Evolutionary conservation across 2,113 vertebrate species (phyloP).

Genomic region (Riparia riparia): DNA sequence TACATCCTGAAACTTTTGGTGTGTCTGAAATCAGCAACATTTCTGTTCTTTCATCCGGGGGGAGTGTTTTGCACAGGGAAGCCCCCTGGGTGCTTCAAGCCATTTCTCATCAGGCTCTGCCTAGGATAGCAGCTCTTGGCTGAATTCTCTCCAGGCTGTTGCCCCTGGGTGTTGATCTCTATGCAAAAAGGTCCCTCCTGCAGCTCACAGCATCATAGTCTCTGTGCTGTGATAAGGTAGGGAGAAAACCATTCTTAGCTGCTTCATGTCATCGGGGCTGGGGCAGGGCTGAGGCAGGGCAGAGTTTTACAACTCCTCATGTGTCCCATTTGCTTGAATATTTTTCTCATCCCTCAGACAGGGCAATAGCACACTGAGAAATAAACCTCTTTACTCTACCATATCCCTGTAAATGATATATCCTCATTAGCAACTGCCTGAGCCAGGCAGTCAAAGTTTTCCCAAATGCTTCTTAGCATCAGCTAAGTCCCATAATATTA

Average conservation of each 20-base stretch:
- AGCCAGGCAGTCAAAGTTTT: conserved; percentile 67
- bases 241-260: neutral
- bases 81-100: neutral
- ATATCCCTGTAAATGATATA: conserved; percentile 53
- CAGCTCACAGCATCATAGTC: neutral
- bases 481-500: conserved; percentile 70
- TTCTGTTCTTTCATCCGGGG: neutral
- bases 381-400: conserved; percentile 50
- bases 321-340: neutral
- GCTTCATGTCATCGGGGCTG: neutral
- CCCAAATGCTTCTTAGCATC: conserved; percentile 71
- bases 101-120: neutral
- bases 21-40: neutral
- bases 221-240: neutral
- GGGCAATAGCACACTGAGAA: conserved; percentile 9
- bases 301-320: neutral
- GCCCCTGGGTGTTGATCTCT: neutral
- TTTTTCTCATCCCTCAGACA: neutral
- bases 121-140: neutral
- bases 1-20: neutral
- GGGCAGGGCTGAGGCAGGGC: neutral
- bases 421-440: conserved; percentile 66
- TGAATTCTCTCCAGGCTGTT: neutral
- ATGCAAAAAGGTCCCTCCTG: neutral
- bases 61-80: neutral